phyloP scores from a whole-genome alignment of 23 tunicate species.

The Ascidia mentula region DNA sequence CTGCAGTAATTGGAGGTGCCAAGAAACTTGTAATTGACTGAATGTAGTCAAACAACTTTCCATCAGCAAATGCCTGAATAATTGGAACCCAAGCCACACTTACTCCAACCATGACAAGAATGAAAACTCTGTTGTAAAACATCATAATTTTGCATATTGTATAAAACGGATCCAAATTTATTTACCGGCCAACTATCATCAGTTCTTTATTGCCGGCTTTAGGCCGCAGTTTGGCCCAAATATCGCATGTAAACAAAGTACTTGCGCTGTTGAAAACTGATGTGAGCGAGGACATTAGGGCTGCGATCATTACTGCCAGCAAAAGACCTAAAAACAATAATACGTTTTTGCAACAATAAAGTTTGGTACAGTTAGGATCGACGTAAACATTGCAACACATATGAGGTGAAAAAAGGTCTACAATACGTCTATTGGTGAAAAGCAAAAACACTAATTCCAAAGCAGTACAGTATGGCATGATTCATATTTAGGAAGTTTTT shows the following conservation, averaged over 20 bases:
- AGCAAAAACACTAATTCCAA: background rate
- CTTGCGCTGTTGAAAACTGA: constrained; percentile 89
- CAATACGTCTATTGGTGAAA: background rate
- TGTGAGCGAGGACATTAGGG: constrained; percentile 87
- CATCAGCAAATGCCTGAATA: constrained; percentile 75
- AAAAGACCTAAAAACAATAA: too few species aligned
- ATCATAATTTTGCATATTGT: too few species aligned
- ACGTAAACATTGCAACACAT: background rate
- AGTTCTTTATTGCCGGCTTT: constrained; percentile 73
- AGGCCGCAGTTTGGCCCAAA: constrained; percentile 79
- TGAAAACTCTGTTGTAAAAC: constrained; percentile 54
- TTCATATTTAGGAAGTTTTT: background rate
- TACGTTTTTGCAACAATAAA: background rate
- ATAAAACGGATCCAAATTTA: background rate
- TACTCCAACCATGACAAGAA: constrained; percentile 68
- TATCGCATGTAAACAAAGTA: constrained; percentile 87
- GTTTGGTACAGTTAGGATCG: background rate
- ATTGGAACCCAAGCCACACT: constrained; percentile 93
- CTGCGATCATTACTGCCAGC: constrained; percentile 91
- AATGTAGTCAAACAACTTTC: constrained; percentile 89
- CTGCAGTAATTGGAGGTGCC: constrained; percentile 90
- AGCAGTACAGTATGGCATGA: constrained; percentile 5
- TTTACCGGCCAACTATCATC: constrained; percentile 87
- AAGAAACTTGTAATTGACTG: constrained; percentile 87
- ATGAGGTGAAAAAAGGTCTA: too few species aligned